Evolutionary conservation across 2,797 vertebrate genomes (phyloP), one percentile per base, ranked within the genome.

Genomic region (Pterois miles): DNA sequence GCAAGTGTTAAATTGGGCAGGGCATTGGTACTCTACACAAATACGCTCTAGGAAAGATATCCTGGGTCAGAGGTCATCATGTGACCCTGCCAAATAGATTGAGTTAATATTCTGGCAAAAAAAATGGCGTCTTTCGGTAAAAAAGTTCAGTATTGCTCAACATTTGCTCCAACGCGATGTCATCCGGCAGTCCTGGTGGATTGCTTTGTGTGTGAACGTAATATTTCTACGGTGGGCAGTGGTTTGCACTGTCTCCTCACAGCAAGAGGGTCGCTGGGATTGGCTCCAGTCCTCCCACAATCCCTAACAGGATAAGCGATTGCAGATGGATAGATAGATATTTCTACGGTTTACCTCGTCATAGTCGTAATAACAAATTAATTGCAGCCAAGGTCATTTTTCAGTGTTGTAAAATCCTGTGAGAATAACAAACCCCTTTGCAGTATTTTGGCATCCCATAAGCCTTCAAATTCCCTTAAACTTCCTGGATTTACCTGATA

Each of bases 21-120:
- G 50, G 36, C 54, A 69, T 76, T 64, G 59, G 20, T 59, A 23
- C 54, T 53, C 46, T 22, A 48, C 40, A 60, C 75, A 84, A 74
- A 70, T 80, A 46, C 63, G 56, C 58, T 63, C 38, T 31, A 43
- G 59, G 46, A 25, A 40, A 33, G 57, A 68, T 64, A 48, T 72
- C 59, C 31, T 31, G 29, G 31, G 22, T 68, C 46, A 40, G 46
- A 65, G 63, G 27, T 63, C 36, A 48, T 48, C 36, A 48, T 48
- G 52, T 73, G 63, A 64, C 53, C 23, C 58, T 29, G 8, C 31
- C 10, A 70, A 27, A 40, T 8, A 36, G 27, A 56, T 27, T n/a
- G 1, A 59, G 34, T 8, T 38, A 20, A 63, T 40, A 40, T 63
- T 29, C 20, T 14, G 36, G 3, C 29, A 9, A 58, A 33, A 20